Conservation (phyloP, 1,140 invertebrate species). For the Sinella curviseta region DNA sequence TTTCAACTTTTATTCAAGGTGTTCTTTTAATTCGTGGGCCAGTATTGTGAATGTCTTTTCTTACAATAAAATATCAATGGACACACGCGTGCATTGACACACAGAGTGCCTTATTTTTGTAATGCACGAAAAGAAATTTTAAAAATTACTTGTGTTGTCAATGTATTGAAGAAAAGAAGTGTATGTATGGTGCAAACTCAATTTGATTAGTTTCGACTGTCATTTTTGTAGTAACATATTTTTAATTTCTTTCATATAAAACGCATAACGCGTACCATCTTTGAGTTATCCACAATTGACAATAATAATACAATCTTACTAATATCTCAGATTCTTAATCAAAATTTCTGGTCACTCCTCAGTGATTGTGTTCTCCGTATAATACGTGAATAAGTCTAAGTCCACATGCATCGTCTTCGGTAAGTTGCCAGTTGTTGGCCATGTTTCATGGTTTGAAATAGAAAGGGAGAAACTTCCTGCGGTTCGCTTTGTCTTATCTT, state of each 20-base stretch:
- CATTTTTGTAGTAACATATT: not conserved
- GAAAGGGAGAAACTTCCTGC: not conserved
- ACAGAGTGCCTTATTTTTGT: not conserved
- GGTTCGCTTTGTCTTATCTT: not conserved
- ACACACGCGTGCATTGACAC: not conserved
- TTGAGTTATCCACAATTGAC: no score
- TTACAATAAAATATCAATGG: not conserved
- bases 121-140: not conserved
- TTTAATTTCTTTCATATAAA: no score
- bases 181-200: not conserved
- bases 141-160: not conserved
- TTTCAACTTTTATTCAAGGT: no score
- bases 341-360: not conserved
- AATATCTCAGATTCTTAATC: no score
- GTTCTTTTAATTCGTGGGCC: not conserved
- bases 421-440: not conserved
- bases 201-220: constrained; percentile 12
- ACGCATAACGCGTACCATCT: no score
- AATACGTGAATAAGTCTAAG: not conserved
- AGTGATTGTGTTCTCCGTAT: not conserved
- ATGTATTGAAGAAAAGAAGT: not conserved
- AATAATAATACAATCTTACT: no score
- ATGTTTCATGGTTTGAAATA: not conserved
- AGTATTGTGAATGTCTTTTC: not conserved
- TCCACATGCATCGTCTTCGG: not conserved